Percentiles rank a stretch among this genome's conserved stretches.
Conservation (phyloP, 2,888 invertebrate species). For the Latrodectus elegans region DNA sequence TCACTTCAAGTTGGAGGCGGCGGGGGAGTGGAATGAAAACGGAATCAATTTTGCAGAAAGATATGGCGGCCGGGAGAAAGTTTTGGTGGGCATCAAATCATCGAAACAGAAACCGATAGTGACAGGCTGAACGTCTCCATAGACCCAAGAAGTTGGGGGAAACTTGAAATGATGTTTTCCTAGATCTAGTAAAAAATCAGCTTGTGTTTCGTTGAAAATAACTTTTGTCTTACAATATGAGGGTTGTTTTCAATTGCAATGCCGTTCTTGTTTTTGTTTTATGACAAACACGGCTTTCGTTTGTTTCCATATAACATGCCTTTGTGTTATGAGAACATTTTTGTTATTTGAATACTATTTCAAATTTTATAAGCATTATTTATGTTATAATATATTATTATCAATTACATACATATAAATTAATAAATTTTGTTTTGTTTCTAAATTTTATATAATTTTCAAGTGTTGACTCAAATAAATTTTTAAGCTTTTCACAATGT, state of each 20-base stretch:
- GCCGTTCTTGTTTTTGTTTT: background rate
- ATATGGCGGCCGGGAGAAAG: background rate
- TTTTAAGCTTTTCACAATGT: too few relatives aligned
- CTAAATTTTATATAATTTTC: too few relatives aligned
- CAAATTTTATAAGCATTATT: too few relatives aligned
- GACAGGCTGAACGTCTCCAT: constrained; percentile 17
- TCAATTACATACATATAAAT: too few relatives aligned
- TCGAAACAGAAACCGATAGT: constrained; percentile 29
- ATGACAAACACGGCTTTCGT: background rate
- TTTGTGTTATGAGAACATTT: too few relatives aligned
- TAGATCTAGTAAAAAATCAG: background rate
- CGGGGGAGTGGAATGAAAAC: background rate
- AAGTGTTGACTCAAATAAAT: too few relatives aligned
- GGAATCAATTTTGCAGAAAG: constrained; percentile 16
- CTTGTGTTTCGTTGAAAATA: background rate
- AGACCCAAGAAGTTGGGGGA: background rate
- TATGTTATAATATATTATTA: too few relatives aligned
- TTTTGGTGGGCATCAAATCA: constrained; percentile 12
- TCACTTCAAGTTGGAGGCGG: background rate
- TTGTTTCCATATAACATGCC: too few relatives aligned
- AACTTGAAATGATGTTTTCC: constrained; percentile 33
- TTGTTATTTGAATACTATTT: too few relatives aligned
- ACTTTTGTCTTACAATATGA: background rate
- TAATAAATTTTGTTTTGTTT: too few relatives aligned
- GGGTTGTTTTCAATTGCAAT: background rate